Percentiles rank a stretch among this genome's conserved stretches.
These are phyloP conservation scores for Cydia pomonella DNA, from an alignment of 1,140 invertebrate species.

Conservation along the genomic window DNA sequence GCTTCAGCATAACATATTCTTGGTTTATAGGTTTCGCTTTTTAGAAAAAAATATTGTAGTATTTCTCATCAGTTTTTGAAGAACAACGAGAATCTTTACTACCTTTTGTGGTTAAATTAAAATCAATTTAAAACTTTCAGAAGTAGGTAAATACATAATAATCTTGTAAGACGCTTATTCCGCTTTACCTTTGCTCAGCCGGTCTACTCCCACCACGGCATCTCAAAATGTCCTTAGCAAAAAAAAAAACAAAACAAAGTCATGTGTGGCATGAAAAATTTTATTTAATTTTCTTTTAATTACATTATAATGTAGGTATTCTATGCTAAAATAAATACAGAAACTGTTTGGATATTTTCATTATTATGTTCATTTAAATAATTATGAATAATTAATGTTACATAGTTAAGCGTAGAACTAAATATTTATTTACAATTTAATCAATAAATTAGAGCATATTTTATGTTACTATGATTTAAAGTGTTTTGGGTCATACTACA, in stretches of 20 bases:
- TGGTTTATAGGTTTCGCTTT: too few species aligned
- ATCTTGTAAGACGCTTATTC: too few species aligned
- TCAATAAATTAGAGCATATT: slow-evolving; percentile 56
- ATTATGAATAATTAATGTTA: slow-evolving; percentile 65
- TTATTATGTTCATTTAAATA: slow-evolving; percentile 71
- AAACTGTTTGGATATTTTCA: slow-evolving; percentile 67
- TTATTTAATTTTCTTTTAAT: slow-evolving; percentile 77
- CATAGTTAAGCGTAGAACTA: slow-evolving; percentile 61
- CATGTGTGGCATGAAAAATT: slow-evolving; percentile 76
- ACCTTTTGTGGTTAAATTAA: too few species aligned
- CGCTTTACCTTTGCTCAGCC: too few species aligned
- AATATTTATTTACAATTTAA: slow-evolving; percentile 74
- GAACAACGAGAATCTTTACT: too few species aligned
- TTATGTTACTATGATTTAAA: slow-evolving; percentile 43
- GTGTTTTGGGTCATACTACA: too few species aligned
- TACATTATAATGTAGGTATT: slow-evolving; percentile 62
- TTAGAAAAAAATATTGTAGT: too few species aligned
- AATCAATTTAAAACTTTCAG: too few species aligned
- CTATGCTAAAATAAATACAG: slow-evolving; percentile 80
- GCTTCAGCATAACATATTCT: too few species aligned
- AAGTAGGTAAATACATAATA: too few species aligned
- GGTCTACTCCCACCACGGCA: too few species aligned
- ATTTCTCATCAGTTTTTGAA: too few species aligned
- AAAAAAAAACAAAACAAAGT: slow-evolving; percentile 41
- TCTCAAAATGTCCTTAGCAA: neutral